Conservation (phyloP, 2,113 vertebrate species). For the Lophura nycthemera region DNA sequence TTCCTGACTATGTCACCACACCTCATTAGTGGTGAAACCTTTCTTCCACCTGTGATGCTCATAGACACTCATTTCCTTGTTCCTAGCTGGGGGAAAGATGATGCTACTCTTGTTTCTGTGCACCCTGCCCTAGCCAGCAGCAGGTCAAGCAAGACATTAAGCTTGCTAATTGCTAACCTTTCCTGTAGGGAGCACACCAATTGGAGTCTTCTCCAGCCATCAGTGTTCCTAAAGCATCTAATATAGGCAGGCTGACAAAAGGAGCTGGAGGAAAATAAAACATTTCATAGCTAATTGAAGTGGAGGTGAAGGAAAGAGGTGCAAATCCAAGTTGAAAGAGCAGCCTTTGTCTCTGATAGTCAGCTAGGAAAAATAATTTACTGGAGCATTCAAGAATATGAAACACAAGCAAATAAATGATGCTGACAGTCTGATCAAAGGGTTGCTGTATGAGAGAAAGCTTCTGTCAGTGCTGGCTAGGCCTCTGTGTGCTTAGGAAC, state of each 20-base stretch:
- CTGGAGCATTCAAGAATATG: neutral
- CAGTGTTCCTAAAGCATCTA: neutral
- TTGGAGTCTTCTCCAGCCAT: neutral
- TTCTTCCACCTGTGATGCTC: neutral
- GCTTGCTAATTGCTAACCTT: neutral
- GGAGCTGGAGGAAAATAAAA: neutral
- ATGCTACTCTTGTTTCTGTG: neutral
- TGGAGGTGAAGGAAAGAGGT: neutral
- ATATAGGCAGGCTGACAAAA: neutral
- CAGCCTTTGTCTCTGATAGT: neutral
- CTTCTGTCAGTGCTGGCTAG: neutral
- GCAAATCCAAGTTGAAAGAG: constrained; percentile 49
- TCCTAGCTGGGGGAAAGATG: neutral
- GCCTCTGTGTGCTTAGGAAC: neutral
- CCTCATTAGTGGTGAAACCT: neutral
- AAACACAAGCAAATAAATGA: constrained; percentile 39
- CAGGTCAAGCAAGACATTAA: neutral
- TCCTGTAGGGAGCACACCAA: neutral
- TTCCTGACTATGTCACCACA: neutral
- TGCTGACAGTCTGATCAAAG: constrained; percentile 41
- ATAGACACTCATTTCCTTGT: neutral
- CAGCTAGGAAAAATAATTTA: constrained; percentile 26
- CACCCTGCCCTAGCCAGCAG: neutral
- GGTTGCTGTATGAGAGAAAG: neutral
- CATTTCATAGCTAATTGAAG: constrained; percentile 8